phyloP scores from a whole-genome alignment of 1,140 invertebrate species.

The Aplysia californica region DNA sequence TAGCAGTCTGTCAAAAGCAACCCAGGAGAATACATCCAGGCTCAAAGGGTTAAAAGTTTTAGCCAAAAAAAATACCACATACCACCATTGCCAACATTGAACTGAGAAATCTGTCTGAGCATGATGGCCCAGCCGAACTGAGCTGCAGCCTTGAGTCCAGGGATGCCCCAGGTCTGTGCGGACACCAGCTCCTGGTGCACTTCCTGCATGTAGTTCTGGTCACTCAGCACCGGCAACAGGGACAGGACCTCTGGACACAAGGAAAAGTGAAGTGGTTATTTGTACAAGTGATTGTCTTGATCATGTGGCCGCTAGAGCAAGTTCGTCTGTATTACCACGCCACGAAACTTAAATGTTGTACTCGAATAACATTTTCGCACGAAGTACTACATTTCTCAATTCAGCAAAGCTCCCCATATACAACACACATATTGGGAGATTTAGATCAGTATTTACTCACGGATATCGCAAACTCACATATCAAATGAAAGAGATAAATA shows the following conservation, averaged over 20 bases:
- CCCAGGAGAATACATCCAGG: background rate
- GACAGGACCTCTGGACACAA: conserved; percentile 20
- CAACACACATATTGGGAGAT: too few relatives aligned
- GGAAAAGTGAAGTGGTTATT: background rate
- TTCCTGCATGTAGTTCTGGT: conserved; percentile 74
- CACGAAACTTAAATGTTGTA: too few relatives aligned
- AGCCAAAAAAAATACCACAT: background rate
- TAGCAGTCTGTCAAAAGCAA: background rate
- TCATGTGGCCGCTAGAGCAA: too few relatives aligned
- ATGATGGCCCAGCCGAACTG: conserved; percentile 85
- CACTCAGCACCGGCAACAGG: conserved; percentile 78
- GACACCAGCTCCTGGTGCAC: conserved; percentile 73
- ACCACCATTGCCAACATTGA: conserved; percentile 40
- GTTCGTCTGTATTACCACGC: too few relatives aligned
- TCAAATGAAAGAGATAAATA: too few relatives aligned
- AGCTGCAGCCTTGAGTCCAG: conserved; percentile 78
- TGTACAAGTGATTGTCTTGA: too few relatives aligned
- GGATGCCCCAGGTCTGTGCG: conserved; percentile 72
- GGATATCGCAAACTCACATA: too few relatives aligned
- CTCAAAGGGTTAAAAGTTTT: background rate
- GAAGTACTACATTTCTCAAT: too few relatives aligned
- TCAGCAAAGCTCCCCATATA: too few relatives aligned
- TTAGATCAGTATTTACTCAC: too few relatives aligned
- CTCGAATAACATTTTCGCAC: too few relatives aligned
- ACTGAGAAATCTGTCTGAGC: conserved; percentile 78